These are phyloP conservation scores for Apostichopus japonicus DNA, from an alignment of 35 echinoderm and acorn worm species.

Conservation along the genomic window DNA sequence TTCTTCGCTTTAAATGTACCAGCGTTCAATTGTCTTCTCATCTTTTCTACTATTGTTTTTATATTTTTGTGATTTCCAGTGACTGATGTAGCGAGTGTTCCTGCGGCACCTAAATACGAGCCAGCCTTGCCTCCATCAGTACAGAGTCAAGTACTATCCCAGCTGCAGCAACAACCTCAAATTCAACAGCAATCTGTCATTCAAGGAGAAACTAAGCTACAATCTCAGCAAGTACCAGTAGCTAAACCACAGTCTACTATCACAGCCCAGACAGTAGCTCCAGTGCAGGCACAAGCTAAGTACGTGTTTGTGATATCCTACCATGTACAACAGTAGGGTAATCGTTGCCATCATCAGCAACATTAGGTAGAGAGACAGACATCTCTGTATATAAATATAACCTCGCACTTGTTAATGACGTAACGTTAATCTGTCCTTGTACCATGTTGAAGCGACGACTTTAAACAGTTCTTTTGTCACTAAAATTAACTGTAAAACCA, in stretches of 20 bases:
- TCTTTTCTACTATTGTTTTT: too few species aligned
- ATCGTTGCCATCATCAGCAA: too few species aligned
- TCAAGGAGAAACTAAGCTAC: background rate
- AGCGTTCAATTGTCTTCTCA: too few species aligned
- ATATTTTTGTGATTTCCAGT: background rate
- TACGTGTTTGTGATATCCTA: background rate
- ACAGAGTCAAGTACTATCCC: background rate
- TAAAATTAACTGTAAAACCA: too few species aligned
- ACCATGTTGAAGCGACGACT: too few species aligned
- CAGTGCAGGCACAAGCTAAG: constrained; percentile 26
- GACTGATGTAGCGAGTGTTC: background rate
- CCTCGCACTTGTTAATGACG: too few species aligned
- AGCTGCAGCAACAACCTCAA: background rate
- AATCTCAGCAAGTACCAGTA: background rate
- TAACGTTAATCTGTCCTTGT: too few species aligned
- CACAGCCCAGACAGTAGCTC: background rate
- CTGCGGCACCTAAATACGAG: background rate
- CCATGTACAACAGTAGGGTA: too few species aligned
- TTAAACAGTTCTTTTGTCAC: too few species aligned
- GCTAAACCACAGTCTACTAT: background rate
- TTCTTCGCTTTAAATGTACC: too few species aligned
- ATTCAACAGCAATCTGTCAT: background rate
- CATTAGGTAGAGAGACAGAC: too few species aligned
- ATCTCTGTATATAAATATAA: too few species aligned
- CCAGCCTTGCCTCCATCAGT: background rate